These are phyloP conservation scores for Drosophila micromelanica DNA, from an alignment of 1,140 invertebrate genomes.

Conservation along the genomic window DNA sequence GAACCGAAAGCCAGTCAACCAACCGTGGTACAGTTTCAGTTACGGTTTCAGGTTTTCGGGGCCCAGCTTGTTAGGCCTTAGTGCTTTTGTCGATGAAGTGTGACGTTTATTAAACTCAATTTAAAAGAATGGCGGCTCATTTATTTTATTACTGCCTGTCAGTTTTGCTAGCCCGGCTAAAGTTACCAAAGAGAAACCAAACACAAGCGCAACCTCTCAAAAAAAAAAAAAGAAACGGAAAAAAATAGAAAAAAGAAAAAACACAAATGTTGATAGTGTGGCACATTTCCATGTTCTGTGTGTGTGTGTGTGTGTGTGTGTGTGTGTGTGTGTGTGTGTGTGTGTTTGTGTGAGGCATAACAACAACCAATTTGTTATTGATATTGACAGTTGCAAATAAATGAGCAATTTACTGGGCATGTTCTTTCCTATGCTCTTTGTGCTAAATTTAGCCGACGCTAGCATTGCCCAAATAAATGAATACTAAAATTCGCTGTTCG, in stretches of 20 bases:
- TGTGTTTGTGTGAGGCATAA: conserved; percentile 69
- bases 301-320: conserved; percentile 50
- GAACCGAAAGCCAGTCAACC: conserved; percentile 36
- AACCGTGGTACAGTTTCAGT: conserved; percentile 62
- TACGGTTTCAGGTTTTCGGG: conserved; percentile 40
- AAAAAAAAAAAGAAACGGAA: conserved; percentile 22
- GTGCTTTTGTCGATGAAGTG: conserved; percentile 80
- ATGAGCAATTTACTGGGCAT: conserved; percentile 75
- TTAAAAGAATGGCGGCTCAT: conserved; percentile 82
- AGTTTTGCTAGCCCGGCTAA: conserved; percentile 61
- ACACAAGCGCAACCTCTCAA: conserved; percentile 14
- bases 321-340: conserved; percentile 44
- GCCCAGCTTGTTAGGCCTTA: conserved; percentile 44
- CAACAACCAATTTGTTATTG: conserved; percentile 81
- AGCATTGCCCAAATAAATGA: conserved; percentile 24
- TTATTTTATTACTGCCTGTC: conserved; percentile 79
- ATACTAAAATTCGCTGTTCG: conserved; percentile 6
- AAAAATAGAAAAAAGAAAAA: conserved; percentile 10
- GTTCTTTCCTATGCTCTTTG: conserved; percentile 34
- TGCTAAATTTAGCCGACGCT: conserved; percentile 60
- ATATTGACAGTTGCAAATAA: conserved; percentile 83
- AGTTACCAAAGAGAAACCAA: conserved; percentile 59
- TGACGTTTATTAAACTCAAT: conserved; percentile 83
- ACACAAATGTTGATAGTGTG: conserved; percentile 70
- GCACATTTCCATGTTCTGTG: conserved; percentile 59